phyloP scores from a whole-genome alignment of 2,113 vertebrate genomes.

The Oncorhynchus kisutch region DNA sequence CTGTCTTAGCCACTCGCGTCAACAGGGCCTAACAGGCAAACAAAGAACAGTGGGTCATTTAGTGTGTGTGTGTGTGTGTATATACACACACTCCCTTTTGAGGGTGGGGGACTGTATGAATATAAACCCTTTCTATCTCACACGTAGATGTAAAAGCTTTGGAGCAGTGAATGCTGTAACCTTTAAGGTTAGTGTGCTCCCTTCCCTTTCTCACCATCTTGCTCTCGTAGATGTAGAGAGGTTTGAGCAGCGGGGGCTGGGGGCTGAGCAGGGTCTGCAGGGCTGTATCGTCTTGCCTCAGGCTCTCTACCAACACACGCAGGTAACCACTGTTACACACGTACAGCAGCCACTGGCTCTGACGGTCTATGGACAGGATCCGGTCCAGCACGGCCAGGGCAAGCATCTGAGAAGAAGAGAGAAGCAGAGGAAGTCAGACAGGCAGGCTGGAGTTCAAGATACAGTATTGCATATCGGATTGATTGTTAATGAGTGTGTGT shows the following conservation, averaged over 20 bases:
- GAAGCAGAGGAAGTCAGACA: background rate
- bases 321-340: slow-evolving; percentile 96
- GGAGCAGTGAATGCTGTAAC: too few species aligned
- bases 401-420: slow-evolving; percentile 83
- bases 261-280: slow-evolving; percentile 88
- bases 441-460: background rate
- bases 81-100: background rate
- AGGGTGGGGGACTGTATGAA: too few species aligned
- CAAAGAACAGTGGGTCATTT: background rate
- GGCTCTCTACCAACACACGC: slow-evolving; percentile 91
- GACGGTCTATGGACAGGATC: slow-evolving; percentile 90
- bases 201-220: slow-evolving; percentile 85
- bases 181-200: background rate
- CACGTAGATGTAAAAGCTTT: too few species aligned
- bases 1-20: slow-evolving; percentile 90
- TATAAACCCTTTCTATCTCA: too few species aligned
- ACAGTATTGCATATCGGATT: too few species aligned
- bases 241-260: slow-evolving; percentile 91
- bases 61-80: background rate
- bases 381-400: slow-evolving; percentile 88
- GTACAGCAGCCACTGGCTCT: slow-evolving; percentile 93
- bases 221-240: slow-evolving; percentile 93
- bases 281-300: slow-evolving; percentile 86
- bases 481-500: too few species aligned
- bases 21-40: slow-evolving; percentile 82